A percentile compares a stretch with the other conserved stretches of the same genome.
Evolutionary conservation across 2,113 vertebrate species (phyloP).

Genomic region (Oplegnathus fasciatus): DNA sequence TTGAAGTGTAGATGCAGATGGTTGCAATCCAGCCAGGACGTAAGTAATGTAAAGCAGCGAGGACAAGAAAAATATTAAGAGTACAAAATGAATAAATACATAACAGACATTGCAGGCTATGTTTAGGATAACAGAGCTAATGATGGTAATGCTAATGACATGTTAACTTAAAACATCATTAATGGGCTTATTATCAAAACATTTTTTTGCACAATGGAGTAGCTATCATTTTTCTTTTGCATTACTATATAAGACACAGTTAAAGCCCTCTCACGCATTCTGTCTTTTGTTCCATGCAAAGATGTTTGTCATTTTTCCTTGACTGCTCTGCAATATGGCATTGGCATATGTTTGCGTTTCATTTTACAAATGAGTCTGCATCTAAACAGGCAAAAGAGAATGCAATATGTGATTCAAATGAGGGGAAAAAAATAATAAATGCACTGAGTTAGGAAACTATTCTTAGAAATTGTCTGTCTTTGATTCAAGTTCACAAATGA

Average conservation of each 20-base stretch:
- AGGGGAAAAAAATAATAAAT: neutral
- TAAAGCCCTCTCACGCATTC: neutral
- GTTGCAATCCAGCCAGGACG: neutral
- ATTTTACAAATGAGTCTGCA: neutral
- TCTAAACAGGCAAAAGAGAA: neutral
- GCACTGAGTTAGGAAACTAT: slow-evolving; percentile 1
- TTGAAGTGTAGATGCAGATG: neutral
- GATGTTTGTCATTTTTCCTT: neutral
- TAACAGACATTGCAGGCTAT: neutral
- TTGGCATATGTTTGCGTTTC: neutral
- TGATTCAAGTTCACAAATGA: neutral
- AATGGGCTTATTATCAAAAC: neutral
- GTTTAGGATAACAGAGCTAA: neutral
- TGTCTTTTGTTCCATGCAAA: neutral
- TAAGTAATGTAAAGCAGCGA: neutral
- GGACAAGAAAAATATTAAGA: neutral
- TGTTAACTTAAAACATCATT: neutral
- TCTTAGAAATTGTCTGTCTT: slow-evolving; percentile 2
- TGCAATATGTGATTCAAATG: neutral
- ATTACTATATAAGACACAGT: neutral
- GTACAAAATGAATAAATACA: neutral
- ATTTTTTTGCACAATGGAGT: neutral
- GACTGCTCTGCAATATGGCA: neutral
- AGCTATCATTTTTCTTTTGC: neutral
- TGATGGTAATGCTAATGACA: no score